These are phyloP conservation scores for Gastrophysa polygoni DNA, from an alignment of 2,888 invertebrate species.

Conservation along the genomic window DNA sequence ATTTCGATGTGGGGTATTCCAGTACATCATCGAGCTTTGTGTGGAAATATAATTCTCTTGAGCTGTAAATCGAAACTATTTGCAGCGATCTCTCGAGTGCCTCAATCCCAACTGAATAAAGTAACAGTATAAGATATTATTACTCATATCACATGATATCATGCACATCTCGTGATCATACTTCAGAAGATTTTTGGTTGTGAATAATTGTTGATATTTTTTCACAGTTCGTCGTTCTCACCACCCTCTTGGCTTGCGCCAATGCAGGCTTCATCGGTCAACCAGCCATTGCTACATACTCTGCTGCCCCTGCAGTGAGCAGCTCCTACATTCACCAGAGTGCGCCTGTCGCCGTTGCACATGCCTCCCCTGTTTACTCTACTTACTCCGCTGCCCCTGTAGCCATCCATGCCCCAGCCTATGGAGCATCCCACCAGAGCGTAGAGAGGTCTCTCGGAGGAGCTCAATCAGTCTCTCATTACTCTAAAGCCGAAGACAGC, in stretches of 20 bases:
- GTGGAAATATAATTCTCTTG: too few relatives aligned
- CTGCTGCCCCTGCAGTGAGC: conserved; percentile 41
- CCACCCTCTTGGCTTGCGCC: conserved; percentile 65
- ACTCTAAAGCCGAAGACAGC: conserved; percentile 65
- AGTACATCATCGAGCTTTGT: too few relatives aligned
- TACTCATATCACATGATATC: too few relatives aligned
- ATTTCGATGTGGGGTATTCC: too few relatives aligned
- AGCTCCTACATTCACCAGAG: conserved; percentile 38
- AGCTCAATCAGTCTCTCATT: conserved; percentile 61
- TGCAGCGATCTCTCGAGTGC: too few relatives aligned
- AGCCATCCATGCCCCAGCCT: conserved; percentile 49
- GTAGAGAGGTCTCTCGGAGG: conserved; percentile 64
- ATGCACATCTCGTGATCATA: too few relatives aligned
- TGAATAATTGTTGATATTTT: conserved; percentile 9
- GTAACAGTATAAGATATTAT: too few relatives aligned
- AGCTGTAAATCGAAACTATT: too few relatives aligned
- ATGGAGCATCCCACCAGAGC: conserved; percentile 63
- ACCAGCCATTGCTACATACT: conserved; percentile 41
- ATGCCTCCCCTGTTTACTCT: conserved; percentile 27
- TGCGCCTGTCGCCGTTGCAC: conserved; percentile 32
- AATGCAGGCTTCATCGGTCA: conserved; percentile 63
- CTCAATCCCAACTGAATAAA: too few relatives aligned
- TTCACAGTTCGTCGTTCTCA: conserved; percentile 62
- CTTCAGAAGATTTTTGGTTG: too few relatives aligned
- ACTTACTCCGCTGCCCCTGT: conserved; percentile 52